A percentile compares a stretch with the other conserved stretches of the same genome.
phyloP scores from a whole-genome alignment of 2,888 invertebrate species.

The Notodonta ziczac region DNA sequence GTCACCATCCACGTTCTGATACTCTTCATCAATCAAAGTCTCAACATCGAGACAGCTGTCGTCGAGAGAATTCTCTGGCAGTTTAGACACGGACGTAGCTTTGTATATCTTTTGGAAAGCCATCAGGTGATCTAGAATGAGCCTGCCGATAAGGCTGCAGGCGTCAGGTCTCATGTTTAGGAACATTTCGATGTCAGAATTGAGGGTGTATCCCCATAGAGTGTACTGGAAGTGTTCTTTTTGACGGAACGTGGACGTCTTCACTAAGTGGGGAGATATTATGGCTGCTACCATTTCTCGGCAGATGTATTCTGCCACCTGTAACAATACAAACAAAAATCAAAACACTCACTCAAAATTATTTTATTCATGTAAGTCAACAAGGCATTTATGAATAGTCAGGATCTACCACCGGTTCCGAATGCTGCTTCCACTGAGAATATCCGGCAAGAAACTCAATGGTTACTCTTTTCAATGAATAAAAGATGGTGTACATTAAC shows the following conservation, averaged over 20 bases:
- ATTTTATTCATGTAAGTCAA: too few species aligned
- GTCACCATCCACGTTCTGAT: constrained; percentile 74
- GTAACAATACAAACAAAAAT: constrained; percentile 8
- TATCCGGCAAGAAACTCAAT: too few species aligned
- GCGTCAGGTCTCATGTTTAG: constrained; percentile 84
- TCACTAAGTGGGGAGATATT: constrained; percentile 76
- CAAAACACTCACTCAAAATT: too few species aligned
- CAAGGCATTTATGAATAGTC: too few species aligned
- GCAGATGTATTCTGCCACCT: constrained; percentile 87
- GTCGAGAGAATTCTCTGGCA: constrained; percentile 64
- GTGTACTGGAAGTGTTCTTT: constrained; percentile 83
- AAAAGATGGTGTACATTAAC: too few species aligned
- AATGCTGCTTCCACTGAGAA: too few species aligned
- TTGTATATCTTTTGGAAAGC: constrained; percentile 81
- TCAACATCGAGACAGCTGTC: constrained; percentile 73
- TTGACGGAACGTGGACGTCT: constrained; percentile 77
- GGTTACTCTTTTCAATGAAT: too few species aligned
- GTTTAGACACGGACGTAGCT: constrained; percentile 54
- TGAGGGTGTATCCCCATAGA: constrained; percentile 84
- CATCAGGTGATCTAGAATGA: constrained; percentile 82
- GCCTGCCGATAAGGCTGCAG: constrained; percentile 82
- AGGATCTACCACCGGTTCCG: too few species aligned
- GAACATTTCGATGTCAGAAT: constrained; percentile 84
- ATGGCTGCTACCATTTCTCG: constrained; percentile 85
- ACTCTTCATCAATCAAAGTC: constrained; percentile 77